Evolutionary conservation across 2,888 invertebrate genomes (phyloP), one percentile per base, ranked within the genome.

Genomic region (Lasioglossum leucozonium): DNA sequence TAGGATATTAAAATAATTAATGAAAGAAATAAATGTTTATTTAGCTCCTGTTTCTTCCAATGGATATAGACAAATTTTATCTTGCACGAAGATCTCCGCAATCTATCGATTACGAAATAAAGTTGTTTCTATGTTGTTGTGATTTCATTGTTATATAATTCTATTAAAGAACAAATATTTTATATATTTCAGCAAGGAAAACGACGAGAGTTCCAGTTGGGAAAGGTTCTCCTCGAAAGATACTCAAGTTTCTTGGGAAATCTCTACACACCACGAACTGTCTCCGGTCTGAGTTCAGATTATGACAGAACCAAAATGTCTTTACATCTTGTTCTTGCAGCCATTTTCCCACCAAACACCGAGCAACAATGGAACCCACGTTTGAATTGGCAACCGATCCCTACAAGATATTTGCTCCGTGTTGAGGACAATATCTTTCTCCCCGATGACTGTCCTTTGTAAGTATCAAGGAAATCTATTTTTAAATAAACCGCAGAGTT

Each of bases 301-400:
- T 97, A 96, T 92, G 97, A 97, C 77, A 95, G 98, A 73, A 98
- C 98, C 0, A 96, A 98, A 94, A 97, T 97, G 96, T 97, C 97
- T 5, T 97, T 96, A 0, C 95, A 97, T 84, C 95, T 97, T 42
- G 97, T 97, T 5, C 95, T 97, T 82, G 96, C 97, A 2, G 97
- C 97, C 0, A 92, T 98, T 40, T 98, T 96, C 93, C 97, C 97
- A 4, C 97, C 97, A 0, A 92, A 93, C 26, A 94, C 93, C 0
- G 92, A 95, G 1, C 96, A 97, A 91, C 94, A 92, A 84, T 97
- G 97, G 97, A 96, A 96, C 86, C 93, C 95, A 0, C 91, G 95
- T 34, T 91, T 97, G 58, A 93, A 95, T 75, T 97, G 97, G 97
- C 97, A 97, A 91, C 97, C 97, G 0, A 96, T 97, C 42, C 97